Evolutionary conservation across 35 echinoderm and acorn worm genomes (phyloP), one percentile per base, ranked within the genome.

Genomic region (Ophioderma brevispina): DNA sequence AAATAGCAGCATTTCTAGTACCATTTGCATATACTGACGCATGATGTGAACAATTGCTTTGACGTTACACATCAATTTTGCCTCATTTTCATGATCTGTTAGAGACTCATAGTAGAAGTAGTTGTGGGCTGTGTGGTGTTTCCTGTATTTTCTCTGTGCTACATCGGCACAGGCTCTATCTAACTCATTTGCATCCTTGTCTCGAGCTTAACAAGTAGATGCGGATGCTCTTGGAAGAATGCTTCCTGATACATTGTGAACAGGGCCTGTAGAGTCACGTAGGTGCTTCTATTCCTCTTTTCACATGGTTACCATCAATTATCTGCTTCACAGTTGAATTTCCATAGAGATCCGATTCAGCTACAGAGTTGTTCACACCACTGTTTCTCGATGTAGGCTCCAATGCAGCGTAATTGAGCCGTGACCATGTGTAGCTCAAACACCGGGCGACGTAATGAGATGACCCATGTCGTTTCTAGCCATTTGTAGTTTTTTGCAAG

Each of bases 351-450:
- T 75, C 84, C 14, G 59, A 23, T 38, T 86, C 84, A 19, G 15
- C 38, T 33, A 55, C 75, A 38, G 1, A 56, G 0, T 36, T 14
- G 38, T 86, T 59, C 21, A 86, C 4, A 25, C 84, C 84, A 76
- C 84, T 86, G 25, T 37, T n/a, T 38, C 13, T 86, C 84, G 18
- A 86, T 86, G 17, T 64, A 39, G 13, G 35, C 14, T 3, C 84
- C 84, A 10, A 37, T 70, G 75, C 33, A 76, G 75, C 56, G 30
- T 10, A 86, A 31, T n/a, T 34, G 13, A 35, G 84, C 59, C 84
- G 76, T 86, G 2, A 86, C 84, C 0, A 37, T 75, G 31, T 86
- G 84, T 1, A 86, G 59, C 38, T 86, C 84, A n/a, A n/a, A n/a
- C n/a, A 76, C 84, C 84, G 28, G 59, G 50, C 25, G 1, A 33